These are phyloP conservation scores for Struthio camelus DNA, from an alignment of 2,113 vertebrate genomes.

Conservation along the genomic window DNA sequence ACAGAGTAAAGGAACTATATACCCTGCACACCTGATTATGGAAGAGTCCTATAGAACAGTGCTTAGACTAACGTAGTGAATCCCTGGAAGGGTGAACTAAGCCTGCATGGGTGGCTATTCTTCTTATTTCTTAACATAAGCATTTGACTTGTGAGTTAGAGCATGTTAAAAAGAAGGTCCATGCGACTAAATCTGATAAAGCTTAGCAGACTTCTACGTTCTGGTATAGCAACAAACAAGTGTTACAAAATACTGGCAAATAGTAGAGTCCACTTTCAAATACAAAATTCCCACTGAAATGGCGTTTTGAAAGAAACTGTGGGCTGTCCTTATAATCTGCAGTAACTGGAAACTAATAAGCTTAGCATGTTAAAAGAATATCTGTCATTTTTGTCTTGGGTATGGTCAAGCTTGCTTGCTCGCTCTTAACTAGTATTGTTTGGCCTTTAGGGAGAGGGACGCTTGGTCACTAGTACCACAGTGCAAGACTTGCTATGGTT, in stretches of 20 bases:
- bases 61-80: too few species aligned
- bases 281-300: not conserved
- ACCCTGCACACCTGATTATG: not conserved
- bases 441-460: not conserved
- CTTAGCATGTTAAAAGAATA: not conserved
- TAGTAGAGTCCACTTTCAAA: not conserved
- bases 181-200: too few species aligned
- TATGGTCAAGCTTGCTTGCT: not conserved
- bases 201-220: not conserved
- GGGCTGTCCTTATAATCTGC: not conserved
- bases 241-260: not conserved
- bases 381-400: not conserved
- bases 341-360: not conserved
- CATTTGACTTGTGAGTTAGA: too few species aligned
- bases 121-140: too few species aligned
- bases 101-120: too few species aligned
- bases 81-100: too few species aligned
- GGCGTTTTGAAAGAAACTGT: not conserved
- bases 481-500: not conserved
- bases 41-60: not conserved
- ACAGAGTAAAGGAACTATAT: not conserved
- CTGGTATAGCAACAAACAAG: not conserved
- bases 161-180: too few species aligned
- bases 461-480: not conserved
- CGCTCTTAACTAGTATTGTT: rapidly evolving